Percentiles rank a stretch among this genome's conserved stretches.
Evolutionary conservation across 2,797 vertebrate species (phyloP).

Genomic region (Anas georgica): DNA sequence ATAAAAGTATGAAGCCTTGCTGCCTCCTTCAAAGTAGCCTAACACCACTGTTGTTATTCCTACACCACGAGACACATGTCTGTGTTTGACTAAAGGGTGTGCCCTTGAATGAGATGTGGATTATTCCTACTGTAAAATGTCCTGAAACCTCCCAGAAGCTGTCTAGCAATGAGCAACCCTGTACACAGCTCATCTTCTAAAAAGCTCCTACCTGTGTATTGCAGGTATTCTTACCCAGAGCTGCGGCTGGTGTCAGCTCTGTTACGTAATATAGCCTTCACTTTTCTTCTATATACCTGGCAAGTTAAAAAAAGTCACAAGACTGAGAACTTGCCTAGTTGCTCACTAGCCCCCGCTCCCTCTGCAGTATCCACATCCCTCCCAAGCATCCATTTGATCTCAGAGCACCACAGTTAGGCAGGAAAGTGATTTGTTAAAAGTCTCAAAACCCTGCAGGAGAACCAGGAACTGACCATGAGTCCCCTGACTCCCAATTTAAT

Average conservation of each 20-base stretch:
- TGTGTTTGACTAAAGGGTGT: neutral
- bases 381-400: neutral
- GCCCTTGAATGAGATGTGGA: neutral
- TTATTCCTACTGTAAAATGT: neutral
- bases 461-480: neutral
- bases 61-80: rapidly evolving
- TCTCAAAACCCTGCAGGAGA: neutral
- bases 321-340: neutral
- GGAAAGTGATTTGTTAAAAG: neutral
- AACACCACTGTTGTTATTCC: neutral
- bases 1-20: neutral
- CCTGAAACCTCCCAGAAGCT: neutral
- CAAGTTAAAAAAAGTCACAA: neutral
- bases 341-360: neutral
- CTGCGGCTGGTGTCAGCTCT: neutral
- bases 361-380: neutral
- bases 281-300: neutral
- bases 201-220: neutral
- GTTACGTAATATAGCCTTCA: neutral
- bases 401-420: neutral
- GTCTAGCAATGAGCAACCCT: neutral
- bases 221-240: neutral
- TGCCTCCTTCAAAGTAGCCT: neutral
- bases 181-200: neutral
- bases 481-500: constrained; percentile 1